phyloP scores from a whole-genome alignment of 2,797 vertebrate genomes.

The Nyctibius grandis region DNA sequence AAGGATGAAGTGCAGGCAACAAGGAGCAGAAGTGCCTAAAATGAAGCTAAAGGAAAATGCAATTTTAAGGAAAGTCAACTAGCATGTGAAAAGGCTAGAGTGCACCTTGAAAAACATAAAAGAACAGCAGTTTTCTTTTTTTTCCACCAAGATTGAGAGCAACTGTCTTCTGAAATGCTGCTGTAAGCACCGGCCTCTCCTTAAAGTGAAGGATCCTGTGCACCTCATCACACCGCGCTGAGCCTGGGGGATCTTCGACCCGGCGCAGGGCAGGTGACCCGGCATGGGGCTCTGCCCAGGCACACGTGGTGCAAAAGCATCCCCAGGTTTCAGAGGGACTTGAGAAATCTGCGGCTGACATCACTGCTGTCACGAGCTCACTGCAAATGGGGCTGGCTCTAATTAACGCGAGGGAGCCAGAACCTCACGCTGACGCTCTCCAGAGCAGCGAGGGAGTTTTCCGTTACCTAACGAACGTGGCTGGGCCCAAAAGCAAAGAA shows the following conservation, averaged over 20 bases:
- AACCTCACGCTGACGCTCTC: neutral
- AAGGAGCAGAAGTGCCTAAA: neutral
- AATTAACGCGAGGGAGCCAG: neutral
- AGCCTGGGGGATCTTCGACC: neutral
- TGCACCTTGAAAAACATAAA: neutral
- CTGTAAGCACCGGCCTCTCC: rapidly evolving
- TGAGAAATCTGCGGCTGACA: neutral
- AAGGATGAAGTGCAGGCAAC: rapidly evolving
- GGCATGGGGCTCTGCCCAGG: neutral
- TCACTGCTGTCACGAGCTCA: neutral
- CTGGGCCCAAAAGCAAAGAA: neutral
- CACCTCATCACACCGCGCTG: neutral
- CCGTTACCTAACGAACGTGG: neutral
- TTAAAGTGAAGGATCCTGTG: too few relatives aligned
- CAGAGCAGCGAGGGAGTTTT: neutral
- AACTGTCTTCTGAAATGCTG: neutral
- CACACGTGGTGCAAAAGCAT: neutral
- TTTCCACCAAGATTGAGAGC: neutral
- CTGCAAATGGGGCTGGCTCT: neutral
- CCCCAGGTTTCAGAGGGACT: neutral
- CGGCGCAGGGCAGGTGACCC: neutral
- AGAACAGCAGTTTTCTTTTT: neutral
- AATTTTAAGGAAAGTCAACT: neutral
- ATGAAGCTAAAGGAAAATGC: neutral
- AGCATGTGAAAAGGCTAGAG: neutral